Conservation (phyloP, 2,888 invertebrate species). For the Diarsia rubi region DNA sequence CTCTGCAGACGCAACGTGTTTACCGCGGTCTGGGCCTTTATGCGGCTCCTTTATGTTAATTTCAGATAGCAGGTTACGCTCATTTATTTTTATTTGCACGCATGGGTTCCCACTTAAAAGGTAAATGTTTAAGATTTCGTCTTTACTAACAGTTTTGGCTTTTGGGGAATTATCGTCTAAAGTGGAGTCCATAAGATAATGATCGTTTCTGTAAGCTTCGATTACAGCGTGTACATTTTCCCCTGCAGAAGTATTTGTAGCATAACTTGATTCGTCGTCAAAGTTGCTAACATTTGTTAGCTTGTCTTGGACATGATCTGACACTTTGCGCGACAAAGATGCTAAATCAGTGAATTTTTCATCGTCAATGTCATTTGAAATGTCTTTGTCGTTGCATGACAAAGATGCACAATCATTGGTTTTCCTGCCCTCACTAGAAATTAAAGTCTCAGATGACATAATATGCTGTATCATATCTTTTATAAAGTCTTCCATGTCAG, state of each 20-base stretch:
- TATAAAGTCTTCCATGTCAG: slow-evolving; percentile 84
- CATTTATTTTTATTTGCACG: slow-evolving; percentile 78
- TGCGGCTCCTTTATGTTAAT: slow-evolving; percentile 77
- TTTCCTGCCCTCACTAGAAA: slow-evolving; percentile 61
- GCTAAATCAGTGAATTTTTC: slow-evolving; percentile 41
- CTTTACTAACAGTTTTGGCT: slow-evolving; percentile 60
- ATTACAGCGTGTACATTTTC: slow-evolving; percentile 60
- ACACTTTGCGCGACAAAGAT: slow-evolving; percentile 23
- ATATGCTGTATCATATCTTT: slow-evolving; percentile 84
- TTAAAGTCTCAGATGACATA: slow-evolving; percentile 76
- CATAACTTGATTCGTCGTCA: slow-evolving; percentile 41
- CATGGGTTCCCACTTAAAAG: slow-evolving; percentile 72
- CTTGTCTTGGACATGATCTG: slow-evolving; percentile 26
- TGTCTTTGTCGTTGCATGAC: slow-evolving; percentile 34
- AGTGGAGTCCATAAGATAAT: slow-evolving; percentile 78
- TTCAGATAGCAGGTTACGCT: slow-evolving; percentile 80
- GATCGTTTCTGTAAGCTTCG: slow-evolving; percentile 80
- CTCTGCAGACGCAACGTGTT: slow-evolving; percentile 79
- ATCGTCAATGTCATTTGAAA: neutral
- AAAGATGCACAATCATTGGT: slow-evolving; percentile 16
- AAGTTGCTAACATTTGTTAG: slow-evolving; percentile 40
- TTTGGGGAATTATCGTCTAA: slow-evolving; percentile 69
- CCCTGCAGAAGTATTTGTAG: slow-evolving; percentile 23
- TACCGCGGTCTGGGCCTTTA: slow-evolving; percentile 49
- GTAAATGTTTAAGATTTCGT: slow-evolving; percentile 78